phyloP scores from a whole-genome alignment of 2,113 vertebrate species.

The Nansenia antarctica region DNA sequence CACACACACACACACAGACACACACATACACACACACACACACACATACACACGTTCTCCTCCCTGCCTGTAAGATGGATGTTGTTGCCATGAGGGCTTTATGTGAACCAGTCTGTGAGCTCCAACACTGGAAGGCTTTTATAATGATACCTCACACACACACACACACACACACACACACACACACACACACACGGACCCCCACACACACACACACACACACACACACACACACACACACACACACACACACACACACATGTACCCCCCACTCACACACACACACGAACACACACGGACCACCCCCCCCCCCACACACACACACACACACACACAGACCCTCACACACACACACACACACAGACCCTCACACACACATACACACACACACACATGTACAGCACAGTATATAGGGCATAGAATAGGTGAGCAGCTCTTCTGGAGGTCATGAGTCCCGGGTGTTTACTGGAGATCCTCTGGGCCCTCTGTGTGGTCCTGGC shows the following conservation, averaged over 20 bases:
- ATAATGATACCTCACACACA: conserved; percentile 31
- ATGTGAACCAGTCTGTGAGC: conserved; percentile 33
- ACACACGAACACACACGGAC: conserved; percentile 7
- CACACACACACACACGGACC: too few relatives aligned
- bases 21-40: not conserved
- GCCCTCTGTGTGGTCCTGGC: too few relatives aligned
- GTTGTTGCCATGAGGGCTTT: conserved; percentile 4
- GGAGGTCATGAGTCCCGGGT: too few relatives aligned
- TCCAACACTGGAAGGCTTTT: conserved; percentile 12
- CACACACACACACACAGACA: conserved; percentile 7
- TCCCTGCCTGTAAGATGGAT: not conserved
- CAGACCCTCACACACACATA: not conserved
- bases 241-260: conserved; percentile 16
- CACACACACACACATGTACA: conserved; percentile 21
- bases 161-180: conserved; percentile 38
- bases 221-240: conserved; percentile 20
- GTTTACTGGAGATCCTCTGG: too few relatives aligned
- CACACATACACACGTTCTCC: not conserved
- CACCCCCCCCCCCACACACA: conserved; percentile 25
- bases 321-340: conserved; percentile 14
- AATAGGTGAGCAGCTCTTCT: too few relatives aligned
- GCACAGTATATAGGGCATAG: too few relatives aligned
- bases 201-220: conserved; percentile 18
- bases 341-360: conserved; percentile 24
- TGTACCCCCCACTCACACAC: conserved; percentile 23